Evolutionary conservation across 2,888 invertebrate genomes (phyloP).

Genomic region (Chymomyza procnemis): DNA sequence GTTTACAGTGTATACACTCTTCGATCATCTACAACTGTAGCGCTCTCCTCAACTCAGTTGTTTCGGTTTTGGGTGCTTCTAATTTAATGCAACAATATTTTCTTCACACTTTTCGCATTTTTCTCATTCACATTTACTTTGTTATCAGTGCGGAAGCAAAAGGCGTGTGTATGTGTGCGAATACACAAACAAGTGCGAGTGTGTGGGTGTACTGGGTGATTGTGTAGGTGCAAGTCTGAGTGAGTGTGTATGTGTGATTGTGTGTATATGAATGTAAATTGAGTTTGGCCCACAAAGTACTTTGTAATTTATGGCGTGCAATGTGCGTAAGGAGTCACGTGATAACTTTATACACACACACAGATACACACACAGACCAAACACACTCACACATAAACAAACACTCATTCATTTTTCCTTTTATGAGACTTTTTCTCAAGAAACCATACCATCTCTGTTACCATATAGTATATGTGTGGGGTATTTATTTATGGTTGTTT

Average conservation of each 20-base stretch:
- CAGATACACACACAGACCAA: not conserved
- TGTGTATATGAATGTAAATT: slow-evolving; percentile 54
- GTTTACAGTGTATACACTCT: slow-evolving; percentile 6
- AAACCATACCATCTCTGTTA: not conserved
- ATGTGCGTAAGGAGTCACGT: slow-evolving; percentile 71
- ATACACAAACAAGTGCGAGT: slow-evolving; percentile 4
- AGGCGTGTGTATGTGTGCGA: slow-evolving; percentile 22
- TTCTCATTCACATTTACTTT: slow-evolving; percentile 30
- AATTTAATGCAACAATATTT: slow-evolving; percentile 69
- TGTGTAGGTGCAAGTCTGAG: slow-evolving; percentile 52
- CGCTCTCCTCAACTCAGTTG: too few species aligned
- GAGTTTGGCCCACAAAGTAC: slow-evolving; percentile 68
- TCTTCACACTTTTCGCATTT: slow-evolving; percentile 36
- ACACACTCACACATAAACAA: not conserved
- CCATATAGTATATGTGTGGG: slow-evolving; percentile 14
- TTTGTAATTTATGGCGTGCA: slow-evolving; percentile 71
- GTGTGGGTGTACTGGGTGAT: slow-evolving; percentile 23
- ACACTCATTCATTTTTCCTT: slow-evolving; percentile 42
- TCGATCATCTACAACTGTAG: too few species aligned
- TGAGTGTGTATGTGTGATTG: slow-evolving; percentile 21
- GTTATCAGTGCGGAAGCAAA: slow-evolving; percentile 50
- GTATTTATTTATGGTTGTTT: slow-evolving; percentile 65
- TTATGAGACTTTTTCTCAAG: slow-evolving; percentile 29
- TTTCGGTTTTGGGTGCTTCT: slow-evolving; percentile 42
- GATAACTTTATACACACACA: slow-evolving; percentile 58